Conservation (phyloP, 2,888 invertebrate species). For the Bombylius discolor region DNA sequence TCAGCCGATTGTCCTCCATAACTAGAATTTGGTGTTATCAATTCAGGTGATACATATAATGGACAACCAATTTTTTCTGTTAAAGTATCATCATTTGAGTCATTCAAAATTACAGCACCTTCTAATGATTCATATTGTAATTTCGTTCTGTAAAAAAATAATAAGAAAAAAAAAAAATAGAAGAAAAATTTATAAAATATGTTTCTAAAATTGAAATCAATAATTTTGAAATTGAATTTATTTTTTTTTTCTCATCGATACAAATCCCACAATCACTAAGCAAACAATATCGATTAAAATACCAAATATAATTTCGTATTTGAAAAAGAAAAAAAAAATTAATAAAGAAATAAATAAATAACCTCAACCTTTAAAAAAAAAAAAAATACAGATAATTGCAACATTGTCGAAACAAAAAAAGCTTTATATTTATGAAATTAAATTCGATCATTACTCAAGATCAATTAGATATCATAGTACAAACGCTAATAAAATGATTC, state of each 20-base stretch:
- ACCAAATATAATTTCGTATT: no score
- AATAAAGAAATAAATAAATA: no score
- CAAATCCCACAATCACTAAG: no score
- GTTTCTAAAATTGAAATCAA: no score
- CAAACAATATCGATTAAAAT: no score
- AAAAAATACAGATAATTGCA: background rate
- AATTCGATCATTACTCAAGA: background rate
- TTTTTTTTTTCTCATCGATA: no score
- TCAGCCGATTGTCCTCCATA: slow-evolving; percentile 34
- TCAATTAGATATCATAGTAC: background rate
- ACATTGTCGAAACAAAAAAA: background rate
- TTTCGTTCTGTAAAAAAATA: slow-evolving; percentile 26
- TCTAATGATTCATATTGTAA: slow-evolving; percentile 34
- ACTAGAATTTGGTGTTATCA: slow-evolving; percentile 29
- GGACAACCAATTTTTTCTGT: slow-evolving; percentile 35
- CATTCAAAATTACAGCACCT: slow-evolving; percentile 32
- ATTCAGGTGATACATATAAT: slow-evolving; percentile 32
- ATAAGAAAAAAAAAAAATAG: slow-evolving; percentile 5
- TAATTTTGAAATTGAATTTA: no score
- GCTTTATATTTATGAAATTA: background rate
- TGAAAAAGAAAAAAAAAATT: no score
- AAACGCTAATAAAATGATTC: background rate
- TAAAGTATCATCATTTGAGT: slow-evolving; percentile 28
- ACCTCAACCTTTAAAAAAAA: background rate
- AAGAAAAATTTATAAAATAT: no score